A percentile compares a stretch with the other conserved stretches of the same genome.
Conservation (phyloP, 2,113 vertebrate species). For the Conger conger region DNA sequence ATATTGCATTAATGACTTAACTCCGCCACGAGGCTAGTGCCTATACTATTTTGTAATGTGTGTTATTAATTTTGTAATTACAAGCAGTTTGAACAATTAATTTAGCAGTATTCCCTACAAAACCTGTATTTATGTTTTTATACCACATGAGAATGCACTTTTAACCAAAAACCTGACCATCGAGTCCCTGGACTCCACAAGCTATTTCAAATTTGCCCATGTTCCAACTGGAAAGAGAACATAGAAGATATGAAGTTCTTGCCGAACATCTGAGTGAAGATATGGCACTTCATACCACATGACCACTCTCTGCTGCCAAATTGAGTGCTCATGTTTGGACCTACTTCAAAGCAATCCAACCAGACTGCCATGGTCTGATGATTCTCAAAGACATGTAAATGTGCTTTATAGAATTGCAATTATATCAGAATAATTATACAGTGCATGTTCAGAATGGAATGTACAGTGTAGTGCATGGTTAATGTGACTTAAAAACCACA, state of each 20-base stretch:
- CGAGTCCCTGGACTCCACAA: not conserved
- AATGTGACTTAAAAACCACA: not conserved
- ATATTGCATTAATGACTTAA: not conserved
- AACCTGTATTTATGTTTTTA: not conserved
- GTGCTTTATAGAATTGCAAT: not conserved
- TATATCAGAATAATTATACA: not conserved
- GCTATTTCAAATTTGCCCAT: conserved; percentile 24
- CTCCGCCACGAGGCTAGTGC: not conserved
- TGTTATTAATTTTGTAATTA: not conserved
- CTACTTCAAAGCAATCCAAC: conserved; percentile 27
- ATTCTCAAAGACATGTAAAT: conserved; percentile 3
- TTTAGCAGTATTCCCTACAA: not conserved
- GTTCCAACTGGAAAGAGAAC: conserved; percentile 24
- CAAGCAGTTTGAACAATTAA: not conserved
- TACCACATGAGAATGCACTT: not conserved
- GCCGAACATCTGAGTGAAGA: conserved; percentile 22
- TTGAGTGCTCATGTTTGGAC: conserved; percentile 27
- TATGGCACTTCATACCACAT: conserved; percentile 34
- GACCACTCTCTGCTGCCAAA: not conserved
- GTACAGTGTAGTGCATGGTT: not conserved
- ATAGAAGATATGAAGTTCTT: conserved; percentile 30
- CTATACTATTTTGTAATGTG: not conserved
- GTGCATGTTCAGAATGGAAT: not conserved
- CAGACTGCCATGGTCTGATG: not conserved
- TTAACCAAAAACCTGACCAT: not conserved